Evolutionary conservation across 2,797 vertebrate genomes (phyloP).

Genomic region (Astyanax mexicanus): DNA sequence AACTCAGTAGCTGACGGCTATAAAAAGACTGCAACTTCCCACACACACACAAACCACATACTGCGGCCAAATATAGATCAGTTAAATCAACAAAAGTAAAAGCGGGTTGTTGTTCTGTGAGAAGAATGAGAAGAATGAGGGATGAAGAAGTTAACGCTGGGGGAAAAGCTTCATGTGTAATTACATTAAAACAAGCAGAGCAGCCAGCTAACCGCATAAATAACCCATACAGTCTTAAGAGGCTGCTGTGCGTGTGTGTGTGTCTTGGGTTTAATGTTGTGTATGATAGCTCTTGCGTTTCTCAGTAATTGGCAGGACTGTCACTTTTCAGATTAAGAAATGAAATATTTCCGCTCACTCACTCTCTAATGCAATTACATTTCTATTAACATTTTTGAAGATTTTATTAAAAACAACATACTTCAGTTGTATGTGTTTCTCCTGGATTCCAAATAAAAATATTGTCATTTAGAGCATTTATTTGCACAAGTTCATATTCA

Average conservation of each 20-base stretch:
- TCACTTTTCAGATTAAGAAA: neutral
- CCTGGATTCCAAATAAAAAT: no score
- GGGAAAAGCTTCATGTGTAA: neutral
- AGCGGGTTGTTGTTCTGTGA: neutral
- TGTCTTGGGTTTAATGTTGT: neutral
- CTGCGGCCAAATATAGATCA: neutral
- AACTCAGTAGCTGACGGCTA: neutral
- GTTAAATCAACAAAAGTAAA: slow-evolving; percentile 14
- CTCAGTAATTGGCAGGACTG: no score
- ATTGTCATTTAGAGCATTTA: no score
- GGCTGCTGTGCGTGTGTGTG: neutral
- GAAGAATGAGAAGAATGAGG: neutral
- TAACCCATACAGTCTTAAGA: neutral
- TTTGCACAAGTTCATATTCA: no score
- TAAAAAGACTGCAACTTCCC: slow-evolving; percentile 4
- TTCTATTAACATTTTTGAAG: no score
- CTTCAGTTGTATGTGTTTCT: no score
- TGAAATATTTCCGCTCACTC: neutral
- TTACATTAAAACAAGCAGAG: neutral
- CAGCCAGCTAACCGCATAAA: slow-evolving; percentile 4
- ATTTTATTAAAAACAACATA: no score
- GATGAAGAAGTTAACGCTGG: neutral
- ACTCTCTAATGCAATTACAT: neutral
- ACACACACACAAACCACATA: neutral
- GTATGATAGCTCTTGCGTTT: neutral